Evolutionary conservation across 2,888 invertebrate species (phyloP).

Genomic region (Rhopalosiphum nymphaeae): DNA sequence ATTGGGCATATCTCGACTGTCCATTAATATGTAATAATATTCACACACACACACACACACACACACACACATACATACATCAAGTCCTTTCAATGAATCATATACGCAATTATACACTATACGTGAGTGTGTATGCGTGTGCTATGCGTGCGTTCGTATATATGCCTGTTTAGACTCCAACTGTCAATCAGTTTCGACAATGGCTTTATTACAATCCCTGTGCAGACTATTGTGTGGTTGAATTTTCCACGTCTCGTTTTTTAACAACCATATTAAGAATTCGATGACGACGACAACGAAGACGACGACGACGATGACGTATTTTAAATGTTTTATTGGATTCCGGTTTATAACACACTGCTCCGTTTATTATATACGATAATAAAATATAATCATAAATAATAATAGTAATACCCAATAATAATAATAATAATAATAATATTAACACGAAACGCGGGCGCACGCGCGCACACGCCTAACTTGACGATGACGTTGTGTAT

Average conservation of each 20-base stretch:
- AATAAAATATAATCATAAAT: slow-evolving; percentile 11
- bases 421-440: slow-evolving; percentile 35
- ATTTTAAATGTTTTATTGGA: slow-evolving; percentile 62
- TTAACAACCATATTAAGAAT: slow-evolving; percentile 49
- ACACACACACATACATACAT: too few species aligned
- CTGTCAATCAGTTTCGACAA: slow-evolving; percentile 62
- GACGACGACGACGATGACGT: slow-evolving; percentile 8
- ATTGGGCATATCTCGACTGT: slow-evolving; percentile 59
- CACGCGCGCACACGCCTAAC: neutral
- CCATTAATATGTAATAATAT: slow-evolving; percentile 50
- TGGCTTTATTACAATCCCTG: slow-evolving; percentile 59
- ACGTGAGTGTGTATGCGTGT: neutral
- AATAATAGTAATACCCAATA: neutral
- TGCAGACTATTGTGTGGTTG: slow-evolving; percentile 39
- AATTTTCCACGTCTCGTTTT: slow-evolving; percentile 58
- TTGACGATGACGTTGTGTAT: slow-evolving; percentile 49
- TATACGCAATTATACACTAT: slow-evolving; percentile 1
- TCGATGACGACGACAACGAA: neutral
- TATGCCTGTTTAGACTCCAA: slow-evolving; percentile 58
- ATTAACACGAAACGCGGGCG: neutral
- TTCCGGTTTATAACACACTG: slow-evolving; percentile 41
- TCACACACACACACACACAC: slow-evolving; percentile 17
- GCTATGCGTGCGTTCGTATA: slow-evolving; percentile 13
- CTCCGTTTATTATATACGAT: neutral
- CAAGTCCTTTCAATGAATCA: slow-evolving; percentile 55